These are phyloP conservation scores for Schmidtea mediterranea DNA, from an alignment of 1,140 invertebrate genomes.

Conservation along the genomic window DNA sequence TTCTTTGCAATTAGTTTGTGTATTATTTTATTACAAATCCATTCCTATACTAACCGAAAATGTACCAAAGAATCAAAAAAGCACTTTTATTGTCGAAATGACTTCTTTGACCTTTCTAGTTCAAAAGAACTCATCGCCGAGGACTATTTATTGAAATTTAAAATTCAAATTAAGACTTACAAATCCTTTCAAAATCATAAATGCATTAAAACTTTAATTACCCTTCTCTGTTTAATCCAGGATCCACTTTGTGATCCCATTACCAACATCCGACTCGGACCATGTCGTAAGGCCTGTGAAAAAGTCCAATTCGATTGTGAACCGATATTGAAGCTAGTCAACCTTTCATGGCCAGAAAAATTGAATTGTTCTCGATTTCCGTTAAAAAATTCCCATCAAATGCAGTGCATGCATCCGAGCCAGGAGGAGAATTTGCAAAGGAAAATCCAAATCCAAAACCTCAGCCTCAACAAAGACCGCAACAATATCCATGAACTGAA, in stretches of 20 bases:
- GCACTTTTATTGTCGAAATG: constrained; percentile 49
- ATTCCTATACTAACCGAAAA: no score
- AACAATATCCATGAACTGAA: no score
- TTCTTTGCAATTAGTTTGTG: no score
- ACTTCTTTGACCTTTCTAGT: constrained; percentile 61
- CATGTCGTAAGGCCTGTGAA: constrained; percentile 60
- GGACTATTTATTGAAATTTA: constrained; percentile 51
- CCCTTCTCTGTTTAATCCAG: constrained; percentile 77
- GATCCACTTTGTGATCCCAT: constrained; percentile 91
- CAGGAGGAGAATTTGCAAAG: neutral
- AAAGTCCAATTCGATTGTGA: constrained; percentile 49
- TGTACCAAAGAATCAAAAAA: constrained; percentile 46
- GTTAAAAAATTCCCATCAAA: no score
- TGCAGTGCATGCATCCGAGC: constrained; percentile 4
- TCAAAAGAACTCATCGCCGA: constrained; percentile 67
- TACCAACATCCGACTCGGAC: constrained; percentile 55
- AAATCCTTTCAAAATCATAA: constrained; percentile 66
- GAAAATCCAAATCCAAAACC: constrained; percentile 30
- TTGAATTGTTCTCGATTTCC: constrained; percentile 67
- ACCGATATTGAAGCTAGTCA: constrained; percentile 57
- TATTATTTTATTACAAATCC: no score
- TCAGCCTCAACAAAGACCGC: no score
- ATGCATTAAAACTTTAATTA: constrained; percentile 56
- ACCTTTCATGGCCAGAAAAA: constrained; percentile 61
- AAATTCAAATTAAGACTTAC: constrained; percentile 52